Evolutionary conservation across 1,140 invertebrate species (phyloP).

Genomic region (Drosophila santomea): DNA sequence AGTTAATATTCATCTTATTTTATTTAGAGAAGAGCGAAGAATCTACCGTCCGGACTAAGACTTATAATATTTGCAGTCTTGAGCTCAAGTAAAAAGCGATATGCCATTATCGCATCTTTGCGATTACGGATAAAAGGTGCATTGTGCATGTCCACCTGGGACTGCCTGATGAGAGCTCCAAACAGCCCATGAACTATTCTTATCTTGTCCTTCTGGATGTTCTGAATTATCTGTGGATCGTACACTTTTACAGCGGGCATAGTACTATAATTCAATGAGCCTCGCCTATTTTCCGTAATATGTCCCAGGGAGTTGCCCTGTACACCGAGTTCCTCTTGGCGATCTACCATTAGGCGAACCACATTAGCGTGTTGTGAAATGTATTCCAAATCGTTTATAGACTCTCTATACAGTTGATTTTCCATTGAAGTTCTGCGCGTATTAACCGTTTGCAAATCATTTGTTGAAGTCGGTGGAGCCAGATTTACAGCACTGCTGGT

Average conservation of each 20-base stretch:
- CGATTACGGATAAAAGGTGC: conserved; percentile 27
- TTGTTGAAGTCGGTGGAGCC: background rate
- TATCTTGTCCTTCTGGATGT: conserved; percentile 14
- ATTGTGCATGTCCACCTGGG: conserved; percentile 37
- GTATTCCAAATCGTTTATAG: conserved; percentile 32
- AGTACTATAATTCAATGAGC: background rate
- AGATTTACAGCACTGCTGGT: background rate
- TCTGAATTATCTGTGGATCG: conserved; percentile 26
- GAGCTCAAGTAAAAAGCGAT: conserved; percentile 45
- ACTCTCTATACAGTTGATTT: background rate
- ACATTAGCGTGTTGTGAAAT: conserved; percentile 35
- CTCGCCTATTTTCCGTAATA: background rate
- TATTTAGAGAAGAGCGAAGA: conserved; percentile 7
- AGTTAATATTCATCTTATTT: background rate
- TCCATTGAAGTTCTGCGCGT: background rate
- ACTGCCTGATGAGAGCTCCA: conserved; percentile 24
- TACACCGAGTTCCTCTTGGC: conserved; percentile 32
- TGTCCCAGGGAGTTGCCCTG: conserved; percentile 4
- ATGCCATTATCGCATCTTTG: conserved; percentile 33
- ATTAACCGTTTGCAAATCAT: background rate
- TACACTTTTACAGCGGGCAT: conserved; percentile 50
- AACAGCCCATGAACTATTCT: conserved; percentile 35
- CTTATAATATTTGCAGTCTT: conserved; percentile 38
- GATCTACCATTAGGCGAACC: conserved; percentile 55
- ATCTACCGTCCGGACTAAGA: conserved; percentile 30